Percentiles rank a stretch among this genome's conserved stretches.
These are phyloP conservation scores for Vannuccia rotundouncinata DNA, from an alignment of 2,888 invertebrate genomes.

Conservation along the genomic window DNA sequence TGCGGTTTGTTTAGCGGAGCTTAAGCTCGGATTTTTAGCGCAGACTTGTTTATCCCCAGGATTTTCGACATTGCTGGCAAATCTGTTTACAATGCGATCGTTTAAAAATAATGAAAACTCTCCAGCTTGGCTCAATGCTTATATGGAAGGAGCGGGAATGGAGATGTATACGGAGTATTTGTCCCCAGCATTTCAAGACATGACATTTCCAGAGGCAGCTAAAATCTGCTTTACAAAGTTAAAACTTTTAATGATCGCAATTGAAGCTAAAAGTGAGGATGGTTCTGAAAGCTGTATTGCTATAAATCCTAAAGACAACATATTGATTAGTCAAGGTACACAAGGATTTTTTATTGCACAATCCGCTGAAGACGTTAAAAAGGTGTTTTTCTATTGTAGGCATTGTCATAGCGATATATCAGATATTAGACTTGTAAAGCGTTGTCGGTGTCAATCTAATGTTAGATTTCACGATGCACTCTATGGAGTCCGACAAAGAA, in stretches of 20 bases:
- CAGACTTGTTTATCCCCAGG: slow-evolving; percentile 98
- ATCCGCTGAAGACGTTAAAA: slow-evolving; percentile 59
- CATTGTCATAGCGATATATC: slow-evolving; percentile 71
- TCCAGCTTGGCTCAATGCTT: slow-evolving; percentile 99
- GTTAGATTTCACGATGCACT: slow-evolving; percentile 21
- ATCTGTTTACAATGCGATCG: slow-evolving; percentile 93
- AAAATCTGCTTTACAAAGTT: slow-evolving; percentile 99
- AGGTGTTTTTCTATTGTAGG: slow-evolving; percentile 97
- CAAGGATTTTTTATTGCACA: slow-evolving; percentile 99
- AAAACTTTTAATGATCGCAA: slow-evolving; percentile 88
- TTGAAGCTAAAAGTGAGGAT: slow-evolving; percentile 73
- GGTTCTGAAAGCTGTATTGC: slow-evolving; percentile 92
- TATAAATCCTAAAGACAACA: slow-evolving; percentile 72
- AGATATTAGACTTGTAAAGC: background rate
- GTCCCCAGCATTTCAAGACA: slow-evolving; percentile 97
- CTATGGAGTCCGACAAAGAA: background rate
- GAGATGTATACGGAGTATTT: slow-evolving; percentile 99
- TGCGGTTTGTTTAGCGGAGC: slow-evolving; percentile 94
- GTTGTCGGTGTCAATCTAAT: slow-evolving; percentile 19
- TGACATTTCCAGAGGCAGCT: slow-evolving; percentile 98
- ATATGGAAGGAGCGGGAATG: slow-evolving; percentile 99
- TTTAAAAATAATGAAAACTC: slow-evolving; percentile 65
- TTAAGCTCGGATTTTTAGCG: slow-evolving; percentile 97
- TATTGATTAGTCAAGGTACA: slow-evolving; percentile 90
- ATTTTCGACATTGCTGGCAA: slow-evolving; percentile 99